Evolutionary conservation across 2,113 vertebrate genomes (phyloP).

Genomic region (Crotalus tigris): DNA sequence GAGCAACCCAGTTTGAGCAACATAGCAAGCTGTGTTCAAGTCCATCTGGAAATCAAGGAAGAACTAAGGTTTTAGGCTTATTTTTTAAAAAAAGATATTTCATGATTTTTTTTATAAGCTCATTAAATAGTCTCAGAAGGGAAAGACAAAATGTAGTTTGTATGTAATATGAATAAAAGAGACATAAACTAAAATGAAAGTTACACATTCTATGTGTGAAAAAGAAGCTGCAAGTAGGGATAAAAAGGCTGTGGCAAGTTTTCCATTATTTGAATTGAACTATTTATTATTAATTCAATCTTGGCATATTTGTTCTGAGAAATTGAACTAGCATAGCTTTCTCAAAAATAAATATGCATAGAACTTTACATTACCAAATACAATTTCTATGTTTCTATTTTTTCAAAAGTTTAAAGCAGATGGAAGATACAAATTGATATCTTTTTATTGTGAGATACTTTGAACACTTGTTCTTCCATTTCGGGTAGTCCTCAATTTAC

Average conservation of each 20-base stretch:
- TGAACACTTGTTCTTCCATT: background rate
- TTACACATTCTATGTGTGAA: background rate
- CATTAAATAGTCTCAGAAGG: background rate
- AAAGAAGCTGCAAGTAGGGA: background rate
- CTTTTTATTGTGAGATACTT: background rate
- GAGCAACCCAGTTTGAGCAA: background rate
- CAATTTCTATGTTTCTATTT: constrained; percentile 43
- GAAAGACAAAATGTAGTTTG: background rate
- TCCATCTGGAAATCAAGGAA: background rate
- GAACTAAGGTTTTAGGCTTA: background rate
- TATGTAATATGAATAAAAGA: background rate
- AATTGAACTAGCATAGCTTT: background rate
- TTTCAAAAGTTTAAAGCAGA: constrained; percentile 35
- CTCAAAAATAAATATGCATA: background rate
- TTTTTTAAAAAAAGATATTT: background rate
- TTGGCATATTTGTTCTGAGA: background rate
- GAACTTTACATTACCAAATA: constrained; percentile 6
- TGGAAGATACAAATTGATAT: constrained; percentile 17
- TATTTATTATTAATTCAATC: background rate
- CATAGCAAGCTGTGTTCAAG: background rate
- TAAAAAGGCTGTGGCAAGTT: background rate
- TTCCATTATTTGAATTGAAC: background rate
- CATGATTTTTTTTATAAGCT: background rate
- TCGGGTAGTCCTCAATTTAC: background rate
- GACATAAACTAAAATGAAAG: background rate